phyloP scores from a whole-genome alignment of 2,888 invertebrate genomes.

The Gastrophysa polygoni region DNA sequence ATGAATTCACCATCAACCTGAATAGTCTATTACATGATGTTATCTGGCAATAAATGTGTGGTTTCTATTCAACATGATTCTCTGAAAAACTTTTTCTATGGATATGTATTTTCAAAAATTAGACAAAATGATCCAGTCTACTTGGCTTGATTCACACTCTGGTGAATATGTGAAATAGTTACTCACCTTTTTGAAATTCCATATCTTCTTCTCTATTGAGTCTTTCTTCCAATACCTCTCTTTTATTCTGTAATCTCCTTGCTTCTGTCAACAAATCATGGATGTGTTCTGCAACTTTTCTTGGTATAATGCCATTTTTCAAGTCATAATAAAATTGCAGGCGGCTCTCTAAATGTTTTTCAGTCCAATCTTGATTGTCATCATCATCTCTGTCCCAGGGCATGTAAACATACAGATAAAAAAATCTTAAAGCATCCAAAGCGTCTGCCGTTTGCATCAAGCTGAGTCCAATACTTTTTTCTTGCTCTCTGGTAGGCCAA shows the following conservation, averaged over 20 bases:
- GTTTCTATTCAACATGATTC: too few species aligned
- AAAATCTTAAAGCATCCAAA: conserved; percentile 70
- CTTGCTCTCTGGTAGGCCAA: conserved; percentile 70
- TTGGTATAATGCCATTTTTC: conserved; percentile 61
- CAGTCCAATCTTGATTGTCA: conserved; percentile 64
- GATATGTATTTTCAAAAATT: too few species aligned
- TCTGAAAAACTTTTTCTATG: too few species aligned
- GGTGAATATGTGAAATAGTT: background rate
- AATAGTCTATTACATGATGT: too few species aligned
- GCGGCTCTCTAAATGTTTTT: conserved; percentile 58
- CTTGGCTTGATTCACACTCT: conserved; percentile 44
- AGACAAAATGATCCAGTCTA: too few species aligned
- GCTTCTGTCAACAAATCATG: conserved; percentile 63
- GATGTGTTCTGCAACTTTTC: conserved; percentile 61
- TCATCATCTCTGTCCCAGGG: conserved; percentile 75
- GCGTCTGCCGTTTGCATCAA: conserved; percentile 67
- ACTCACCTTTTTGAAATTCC: conserved; percentile 27
- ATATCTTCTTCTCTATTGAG: conserved; percentile 46
- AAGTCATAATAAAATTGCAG: conserved; percentile 64
- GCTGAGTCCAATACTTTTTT: conserved; percentile 63
- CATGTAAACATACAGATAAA: conserved; percentile 70
- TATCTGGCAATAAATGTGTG: too few species aligned
- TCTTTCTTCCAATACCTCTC: conserved; percentile 58
- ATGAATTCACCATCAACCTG: too few species aligned
- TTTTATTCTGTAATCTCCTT: conserved; percentile 59